Conservation (phyloP, 2,797 vertebrate species). For the Arctocebus calabarensis region DNA sequence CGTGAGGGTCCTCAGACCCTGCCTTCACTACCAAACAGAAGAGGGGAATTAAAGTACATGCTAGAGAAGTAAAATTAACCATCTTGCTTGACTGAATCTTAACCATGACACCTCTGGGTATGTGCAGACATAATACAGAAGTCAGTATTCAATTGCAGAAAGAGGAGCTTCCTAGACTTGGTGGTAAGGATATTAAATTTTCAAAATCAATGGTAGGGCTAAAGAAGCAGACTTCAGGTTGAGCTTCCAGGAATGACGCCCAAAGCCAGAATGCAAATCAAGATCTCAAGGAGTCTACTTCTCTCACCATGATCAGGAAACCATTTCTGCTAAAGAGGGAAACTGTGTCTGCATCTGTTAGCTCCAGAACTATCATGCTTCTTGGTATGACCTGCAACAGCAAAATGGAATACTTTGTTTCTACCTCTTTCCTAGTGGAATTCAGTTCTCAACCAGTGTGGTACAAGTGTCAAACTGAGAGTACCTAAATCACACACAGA, state of each 20-base stretch:
- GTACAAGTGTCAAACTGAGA: background rate
- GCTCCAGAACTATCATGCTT: background rate
- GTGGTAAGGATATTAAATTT: background rate
- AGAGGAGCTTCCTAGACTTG: background rate
- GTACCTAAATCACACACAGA: background rate
- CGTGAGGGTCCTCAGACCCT: background rate
- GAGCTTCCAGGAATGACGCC: background rate
- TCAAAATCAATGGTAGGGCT: background rate
- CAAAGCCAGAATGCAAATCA: background rate
- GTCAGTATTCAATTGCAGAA: background rate
- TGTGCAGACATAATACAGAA: background rate
- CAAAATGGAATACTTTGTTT: background rate
- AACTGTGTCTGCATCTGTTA: background rate
- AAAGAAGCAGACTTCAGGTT: background rate
- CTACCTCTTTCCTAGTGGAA: background rate
- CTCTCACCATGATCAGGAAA: background rate
- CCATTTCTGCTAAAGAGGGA: background rate
- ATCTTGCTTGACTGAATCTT: background rate
- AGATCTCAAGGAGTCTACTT: background rate
- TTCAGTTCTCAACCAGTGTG: background rate
- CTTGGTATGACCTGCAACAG: background rate
- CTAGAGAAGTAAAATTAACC: background rate
- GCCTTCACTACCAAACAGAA: background rate
- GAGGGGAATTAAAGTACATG: constrained; percentile 7
- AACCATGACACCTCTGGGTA: background rate